A percentile compares a stretch with the other conserved stretches of the same genome.
These are phyloP conservation scores for Callionymus lyra DNA, from an alignment of 2,113 vertebrate genomes.

Conservation along the genomic window DNA sequence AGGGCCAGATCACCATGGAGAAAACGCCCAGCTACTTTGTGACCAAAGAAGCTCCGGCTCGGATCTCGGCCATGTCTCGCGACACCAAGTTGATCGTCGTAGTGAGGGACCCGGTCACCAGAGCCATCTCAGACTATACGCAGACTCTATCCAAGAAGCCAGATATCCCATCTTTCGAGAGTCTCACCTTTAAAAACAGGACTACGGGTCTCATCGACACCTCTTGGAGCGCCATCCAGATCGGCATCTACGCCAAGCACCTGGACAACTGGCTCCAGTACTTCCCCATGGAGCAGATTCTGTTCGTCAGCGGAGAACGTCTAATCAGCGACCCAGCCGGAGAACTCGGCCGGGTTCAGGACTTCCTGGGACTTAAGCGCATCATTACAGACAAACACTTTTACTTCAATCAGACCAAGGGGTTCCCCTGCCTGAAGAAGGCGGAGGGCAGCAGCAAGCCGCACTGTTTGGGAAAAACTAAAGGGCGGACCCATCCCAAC, in stretches of 20 bases:
- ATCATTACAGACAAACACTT: slow-evolving; percentile 73
- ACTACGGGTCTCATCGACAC: slow-evolving; percentile 77
- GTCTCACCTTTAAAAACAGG: slow-evolving; percentile 89
- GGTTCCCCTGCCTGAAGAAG: slow-evolving; percentile 94
- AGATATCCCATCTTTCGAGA: slow-evolving; percentile 89
- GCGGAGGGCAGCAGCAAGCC: slow-evolving; percentile 89
- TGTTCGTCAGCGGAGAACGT: slow-evolving; percentile 90
- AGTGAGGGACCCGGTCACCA: slow-evolving; percentile 88
- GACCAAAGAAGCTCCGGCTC: slow-evolving; percentile 80
- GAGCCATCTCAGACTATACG: slow-evolving; percentile 91
- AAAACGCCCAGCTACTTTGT: slow-evolving; percentile 95
- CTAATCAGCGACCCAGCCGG: slow-evolving; percentile 86
- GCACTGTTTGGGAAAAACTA: slow-evolving; percentile 80
- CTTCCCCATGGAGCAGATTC: slow-evolving; percentile 84
- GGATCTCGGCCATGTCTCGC: slow-evolving; percentile 85
- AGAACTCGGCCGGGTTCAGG: slow-evolving; percentile 82
- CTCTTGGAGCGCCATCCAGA: slow-evolving; percentile 69
- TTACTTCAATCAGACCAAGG: slow-evolving; percentile 88
- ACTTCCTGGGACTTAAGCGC: slow-evolving; percentile 67
- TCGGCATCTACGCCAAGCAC: slow-evolving; percentile 71
- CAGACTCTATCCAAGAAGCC: slow-evolving; percentile 92
- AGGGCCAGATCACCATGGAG: slow-evolving; percentile 97
- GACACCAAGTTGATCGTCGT: slow-evolving; percentile 90
- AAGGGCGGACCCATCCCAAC: slow-evolving; percentile 83
- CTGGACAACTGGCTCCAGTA: slow-evolving; percentile 81